These are phyloP conservation scores for Tupaia chinensis DNA, from an alignment of 2,113 vertebrate species.

Conservation along the genomic window DNA sequence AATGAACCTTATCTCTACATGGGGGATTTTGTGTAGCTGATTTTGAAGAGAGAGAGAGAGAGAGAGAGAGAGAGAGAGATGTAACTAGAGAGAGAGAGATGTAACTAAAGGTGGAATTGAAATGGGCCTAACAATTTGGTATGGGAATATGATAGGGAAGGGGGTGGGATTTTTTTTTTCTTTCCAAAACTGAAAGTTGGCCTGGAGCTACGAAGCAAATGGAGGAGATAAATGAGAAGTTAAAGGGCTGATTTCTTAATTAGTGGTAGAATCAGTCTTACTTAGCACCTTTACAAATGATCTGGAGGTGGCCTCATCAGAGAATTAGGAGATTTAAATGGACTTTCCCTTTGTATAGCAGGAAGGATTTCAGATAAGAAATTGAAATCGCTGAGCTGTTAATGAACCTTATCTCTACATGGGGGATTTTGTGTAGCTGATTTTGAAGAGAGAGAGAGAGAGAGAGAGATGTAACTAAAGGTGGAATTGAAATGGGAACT, in stretches of 20 bases:
- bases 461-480: neutral
- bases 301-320: neutral
- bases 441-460: neutral
- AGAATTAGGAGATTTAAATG: conserved; percentile 24
- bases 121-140: neutral
- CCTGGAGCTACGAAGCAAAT: neutral
- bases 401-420: neutral
- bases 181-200: conserved; percentile 20
- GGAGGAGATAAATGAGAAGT: neutral
- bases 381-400: neutral
- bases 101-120: no score
- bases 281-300: conserved; percentile 26
- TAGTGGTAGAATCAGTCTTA: neutral
- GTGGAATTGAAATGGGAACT: neutral
- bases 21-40: conserved; percentile 12
- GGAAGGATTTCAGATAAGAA: conserved; percentile 51
- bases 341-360: conserved; percentile 10
- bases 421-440: neutral
- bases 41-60: neutral
- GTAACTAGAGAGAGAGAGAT: neutral
- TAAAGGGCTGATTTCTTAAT: neutral
- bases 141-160: neutral
- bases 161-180: neutral
- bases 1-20: neutral
- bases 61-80: no score